phyloP scores from a whole-genome alignment of 2,113 vertebrate genomes.

The Pelobates fuscus region DNA sequence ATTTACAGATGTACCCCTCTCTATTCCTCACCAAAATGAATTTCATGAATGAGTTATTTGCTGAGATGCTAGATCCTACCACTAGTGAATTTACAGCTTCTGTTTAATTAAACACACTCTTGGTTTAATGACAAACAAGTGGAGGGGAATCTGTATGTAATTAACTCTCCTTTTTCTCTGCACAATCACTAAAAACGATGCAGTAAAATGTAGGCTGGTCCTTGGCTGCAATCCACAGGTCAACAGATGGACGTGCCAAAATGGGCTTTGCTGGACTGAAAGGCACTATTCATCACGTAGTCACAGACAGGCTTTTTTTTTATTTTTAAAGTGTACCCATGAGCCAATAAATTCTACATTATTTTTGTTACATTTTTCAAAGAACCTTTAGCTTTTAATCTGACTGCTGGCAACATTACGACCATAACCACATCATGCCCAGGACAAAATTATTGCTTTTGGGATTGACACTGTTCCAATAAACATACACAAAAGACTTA shows the following conservation, averaged over 20 bases:
- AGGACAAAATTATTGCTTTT: too few relatives aligned
- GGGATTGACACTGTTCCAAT: too few relatives aligned
- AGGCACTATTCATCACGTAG: background rate
- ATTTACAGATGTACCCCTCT: background rate
- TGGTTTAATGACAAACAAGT: constrained; percentile 47
- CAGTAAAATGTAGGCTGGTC: constrained; percentile 17
- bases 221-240: background rate
- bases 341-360: too few relatives aligned
- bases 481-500: too few relatives aligned
- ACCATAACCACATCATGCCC: too few relatives aligned
- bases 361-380: too few relatives aligned
- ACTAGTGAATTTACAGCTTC: constrained; percentile 32
- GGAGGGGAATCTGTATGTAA: constrained; percentile 20
- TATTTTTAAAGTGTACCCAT: too few relatives aligned
- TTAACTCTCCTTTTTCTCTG: background rate
- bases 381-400: too few relatives aligned
- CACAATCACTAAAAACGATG: background rate
- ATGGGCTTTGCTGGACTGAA: background rate
- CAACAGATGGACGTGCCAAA: constrained; percentile 19
- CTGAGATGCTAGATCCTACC: constrained; percentile 1
- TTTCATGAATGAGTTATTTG: constrained; percentile 3
- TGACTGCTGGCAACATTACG: too few relatives aligned
- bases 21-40: constrained; percentile 5
- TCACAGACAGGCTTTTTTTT: too few relatives aligned
- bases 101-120: constrained; percentile 48